phyloP scores from a whole-genome alignment of 2,888 invertebrate genomes.

The Piscicola geometra region DNA sequence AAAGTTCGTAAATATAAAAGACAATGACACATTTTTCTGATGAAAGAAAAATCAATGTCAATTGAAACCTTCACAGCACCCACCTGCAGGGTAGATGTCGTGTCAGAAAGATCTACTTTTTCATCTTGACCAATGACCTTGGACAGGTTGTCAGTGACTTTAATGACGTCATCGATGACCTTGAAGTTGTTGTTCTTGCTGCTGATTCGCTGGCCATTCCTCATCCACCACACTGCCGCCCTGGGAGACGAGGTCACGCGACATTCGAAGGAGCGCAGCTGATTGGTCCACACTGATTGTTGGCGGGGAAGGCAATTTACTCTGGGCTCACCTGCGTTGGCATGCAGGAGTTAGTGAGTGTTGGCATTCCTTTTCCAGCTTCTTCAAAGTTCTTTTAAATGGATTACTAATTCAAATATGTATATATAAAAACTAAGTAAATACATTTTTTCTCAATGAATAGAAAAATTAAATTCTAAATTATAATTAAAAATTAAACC shows the following conservation, averaged over 20 bases:
- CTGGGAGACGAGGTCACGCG: constrained; percentile 35
- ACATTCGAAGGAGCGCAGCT: constrained; percentile 41
- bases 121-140: too few relatives aligned
- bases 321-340: constrained; percentile 25
- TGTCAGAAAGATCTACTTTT: too few relatives aligned
- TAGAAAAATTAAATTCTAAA: too few relatives aligned
- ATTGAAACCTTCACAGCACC: too few relatives aligned
- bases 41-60: too few relatives aligned
- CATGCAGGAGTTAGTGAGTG: too few relatives aligned
- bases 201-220: constrained; percentile 34
- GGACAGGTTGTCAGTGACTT: background rate
- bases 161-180: background rate
- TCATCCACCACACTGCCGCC: constrained; percentile 40
- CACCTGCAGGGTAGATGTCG: too few relatives aligned
- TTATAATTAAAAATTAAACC: background rate
- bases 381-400: background rate
- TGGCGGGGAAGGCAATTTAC: constrained; percentile 26
- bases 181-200: constrained; percentile 17
- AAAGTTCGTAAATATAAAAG: too few relatives aligned
- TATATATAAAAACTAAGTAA: background rate
- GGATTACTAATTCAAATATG: background rate
- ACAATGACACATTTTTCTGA: too few relatives aligned
- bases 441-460: background rate
- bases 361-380: too few relatives aligned
- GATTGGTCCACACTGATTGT: constrained; percentile 38